phyloP scores from a whole-genome alignment of 2,888 invertebrate species.

The Eupithecia subumbrata region DNA sequence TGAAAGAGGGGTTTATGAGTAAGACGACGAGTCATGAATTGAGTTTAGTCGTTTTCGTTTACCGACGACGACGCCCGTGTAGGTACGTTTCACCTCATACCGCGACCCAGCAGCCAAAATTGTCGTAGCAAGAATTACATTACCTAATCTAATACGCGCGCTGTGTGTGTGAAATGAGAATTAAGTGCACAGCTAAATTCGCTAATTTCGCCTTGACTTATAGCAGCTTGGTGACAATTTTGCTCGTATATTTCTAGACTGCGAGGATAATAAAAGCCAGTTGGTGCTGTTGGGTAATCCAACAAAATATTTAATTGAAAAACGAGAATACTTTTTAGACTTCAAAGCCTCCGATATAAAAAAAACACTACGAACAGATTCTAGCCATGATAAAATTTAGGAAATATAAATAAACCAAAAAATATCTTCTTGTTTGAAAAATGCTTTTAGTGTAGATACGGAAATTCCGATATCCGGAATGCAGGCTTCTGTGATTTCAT shows the following conservation, averaged over 20 bases:
- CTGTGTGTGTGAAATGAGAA: slow-evolving; percentile 58
- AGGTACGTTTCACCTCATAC: not conserved
- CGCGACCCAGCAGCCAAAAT: slow-evolving; percentile 19
- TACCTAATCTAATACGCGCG: slow-evolving; percentile 38
- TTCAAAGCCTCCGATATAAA: not conserved
- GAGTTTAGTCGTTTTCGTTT: not conserved
- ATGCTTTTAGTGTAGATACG: not conserved
- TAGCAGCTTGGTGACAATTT: slow-evolving; percentile 62
- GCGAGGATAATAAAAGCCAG: slow-evolving; percentile 66
- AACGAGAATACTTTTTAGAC: not conserved
- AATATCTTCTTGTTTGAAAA: not conserved
- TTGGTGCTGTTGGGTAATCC: not conserved
- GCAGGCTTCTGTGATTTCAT: not conserved
- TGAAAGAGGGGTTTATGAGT: too few species aligned
- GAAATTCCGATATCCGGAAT: not conserved
- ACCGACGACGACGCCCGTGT: not conserved
- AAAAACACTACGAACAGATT: not conserved
- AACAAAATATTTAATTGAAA: not conserved
- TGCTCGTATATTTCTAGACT: slow-evolving; percentile 66
- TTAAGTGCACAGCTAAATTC: slow-evolving; percentile 63
- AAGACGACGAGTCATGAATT: not conserved
- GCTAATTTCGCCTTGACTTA: slow-evolving; percentile 68
- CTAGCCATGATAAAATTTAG: not conserved
- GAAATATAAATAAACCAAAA: not conserved
- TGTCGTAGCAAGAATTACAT: slow-evolving; percentile 32